These are phyloP conservation scores for Drosophila triauraria DNA, from an alignment of 1,140 invertebrate genomes.

Conservation along the genomic window DNA sequence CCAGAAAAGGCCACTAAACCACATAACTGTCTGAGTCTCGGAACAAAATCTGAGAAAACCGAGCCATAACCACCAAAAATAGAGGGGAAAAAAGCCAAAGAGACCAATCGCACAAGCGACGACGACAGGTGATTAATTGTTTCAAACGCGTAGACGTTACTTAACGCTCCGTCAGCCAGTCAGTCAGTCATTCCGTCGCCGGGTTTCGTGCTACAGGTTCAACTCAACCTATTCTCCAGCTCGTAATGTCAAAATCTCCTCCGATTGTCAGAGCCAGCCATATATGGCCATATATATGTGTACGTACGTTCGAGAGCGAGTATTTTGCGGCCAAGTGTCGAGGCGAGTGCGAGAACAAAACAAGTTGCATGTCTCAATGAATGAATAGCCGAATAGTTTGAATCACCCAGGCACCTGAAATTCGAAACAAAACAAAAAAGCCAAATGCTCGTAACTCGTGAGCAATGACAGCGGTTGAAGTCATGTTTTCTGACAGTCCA, in stretches of 20 bases:
- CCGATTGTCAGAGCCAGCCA: constrained; percentile 45
- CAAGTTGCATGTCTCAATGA: constrained; percentile 76
- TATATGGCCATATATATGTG: constrained; percentile 50
- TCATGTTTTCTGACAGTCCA: constrained; percentile 53
- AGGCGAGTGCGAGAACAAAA: constrained; percentile 71
- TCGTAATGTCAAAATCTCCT: constrained; percentile 74
- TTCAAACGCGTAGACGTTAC: constrained; percentile 79
- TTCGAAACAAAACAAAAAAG: constrained; percentile 77
- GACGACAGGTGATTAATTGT: constrained; percentile 84
- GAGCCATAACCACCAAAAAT: constrained; percentile 25
- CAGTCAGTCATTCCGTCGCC: constrained; percentile 1
- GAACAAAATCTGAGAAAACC: constrained; percentile 45
- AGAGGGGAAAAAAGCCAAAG: constrained; percentile 23
- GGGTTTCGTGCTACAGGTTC: constrained; percentile 45
- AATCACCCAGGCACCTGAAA: constrained; percentile 79
- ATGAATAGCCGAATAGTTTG: constrained; percentile 78
- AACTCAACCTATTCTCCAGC: constrained; percentile 38
- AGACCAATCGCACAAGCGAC: constrained; percentile 64
- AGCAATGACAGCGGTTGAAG: constrained; percentile 81
- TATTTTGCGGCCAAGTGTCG: constrained; percentile 65
- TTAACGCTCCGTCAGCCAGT: constrained; percentile 64
- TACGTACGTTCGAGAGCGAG: neutral
- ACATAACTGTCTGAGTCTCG: constrained; percentile 60
- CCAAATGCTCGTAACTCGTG: constrained; percentile 59
- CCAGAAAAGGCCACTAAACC: constrained; percentile 60